Base-by-base conservation (phyloP, 1,140 invertebrate species). In the Leptoteleia sp. region DNA sequence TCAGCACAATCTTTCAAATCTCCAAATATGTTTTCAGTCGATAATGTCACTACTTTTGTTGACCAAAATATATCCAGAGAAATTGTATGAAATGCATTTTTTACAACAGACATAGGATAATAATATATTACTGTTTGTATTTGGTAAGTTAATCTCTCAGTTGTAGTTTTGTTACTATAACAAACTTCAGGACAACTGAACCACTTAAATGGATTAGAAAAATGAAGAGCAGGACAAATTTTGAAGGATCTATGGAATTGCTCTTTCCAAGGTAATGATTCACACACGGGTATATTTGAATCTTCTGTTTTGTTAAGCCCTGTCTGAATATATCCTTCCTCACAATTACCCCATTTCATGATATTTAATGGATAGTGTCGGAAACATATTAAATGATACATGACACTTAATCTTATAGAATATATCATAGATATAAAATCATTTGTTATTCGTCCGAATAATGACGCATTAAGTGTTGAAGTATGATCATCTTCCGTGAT, bases 171-270 rank as follows among this genome's bases (percentile, higher is more conserved):
- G 6, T 59, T 12, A n/a, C 38, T 31, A n/a, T 52, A 3, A 16
- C 64, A 67, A n/a, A 67, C 45, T 67, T 67, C 64, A 11, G 48
- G 50, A 37, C 64, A 67, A 33, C 11, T 45, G 3, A 68, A 31
- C 65, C 52, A 68, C 9, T 17, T 2, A 0, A 68, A 15, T 13
- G 42, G 40, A 47, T 68, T 68, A 8, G 11, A 55, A 13, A 1
- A 50, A 33, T 57, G 43, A 9, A 38, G 13, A 37, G 11, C 16
- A 8, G 40, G 48, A 38, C 62, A 67, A 5, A 35, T 6, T 6
- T 45, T 35, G 1, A 43, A 35, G 0, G 47, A 54, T 27, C 9
- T 3, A 1, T 15, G 1, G 16, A 67, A 13, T 11, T 33, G 4
- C 16, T 19, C 27, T 33, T 43, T 25, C 62, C 47, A 67, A 6